Percentiles rank a stretch among this genome's conserved stretches.
These are phyloP conservation scores for Elephas maximus DNA, from an alignment of 2,113 vertebrate species.

Conservation along the genomic window DNA sequence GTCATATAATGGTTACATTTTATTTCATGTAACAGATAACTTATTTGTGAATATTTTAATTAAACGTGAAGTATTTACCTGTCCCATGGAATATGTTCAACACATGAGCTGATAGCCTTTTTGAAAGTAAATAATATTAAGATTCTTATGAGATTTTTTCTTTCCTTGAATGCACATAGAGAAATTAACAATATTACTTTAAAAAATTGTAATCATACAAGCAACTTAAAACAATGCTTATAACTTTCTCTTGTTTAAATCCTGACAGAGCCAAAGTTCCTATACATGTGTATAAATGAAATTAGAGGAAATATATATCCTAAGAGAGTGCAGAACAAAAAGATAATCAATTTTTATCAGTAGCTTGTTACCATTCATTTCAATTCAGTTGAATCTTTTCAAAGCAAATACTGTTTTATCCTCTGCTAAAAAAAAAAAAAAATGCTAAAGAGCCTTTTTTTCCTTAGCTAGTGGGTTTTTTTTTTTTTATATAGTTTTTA, in stretches of 20 bases:
- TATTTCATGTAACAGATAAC: background rate
- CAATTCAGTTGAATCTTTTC: slow-evolving; percentile 22
- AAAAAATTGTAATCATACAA: background rate
- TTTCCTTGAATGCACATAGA: background rate
- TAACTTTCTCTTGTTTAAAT: background rate
- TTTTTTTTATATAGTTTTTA: background rate
- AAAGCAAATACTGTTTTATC: background rate
- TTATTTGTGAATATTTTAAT: slow-evolving; percentile 26
- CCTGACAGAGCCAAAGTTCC: background rate
- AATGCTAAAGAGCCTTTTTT: background rate
- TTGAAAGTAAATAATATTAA: slow-evolving; percentile 8
- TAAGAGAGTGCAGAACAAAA: background rate
- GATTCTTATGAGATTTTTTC: background rate
- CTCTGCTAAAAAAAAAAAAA: no score
- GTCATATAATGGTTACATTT: slow-evolving; percentile 7
- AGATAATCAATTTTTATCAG: background rate
- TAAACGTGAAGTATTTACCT: slow-evolving; percentile 25
- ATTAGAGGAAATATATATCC: background rate
- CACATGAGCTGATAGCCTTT: background rate
- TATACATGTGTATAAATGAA: background rate
- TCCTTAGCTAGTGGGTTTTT: background rate
- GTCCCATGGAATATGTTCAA: background rate
- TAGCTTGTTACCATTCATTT: slow-evolving; percentile 35
- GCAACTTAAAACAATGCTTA: background rate
- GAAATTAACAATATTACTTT: background rate